Base-by-base conservation (phyloP, 2,888 invertebrate genomes). In the Diploptera punctata region DNA sequence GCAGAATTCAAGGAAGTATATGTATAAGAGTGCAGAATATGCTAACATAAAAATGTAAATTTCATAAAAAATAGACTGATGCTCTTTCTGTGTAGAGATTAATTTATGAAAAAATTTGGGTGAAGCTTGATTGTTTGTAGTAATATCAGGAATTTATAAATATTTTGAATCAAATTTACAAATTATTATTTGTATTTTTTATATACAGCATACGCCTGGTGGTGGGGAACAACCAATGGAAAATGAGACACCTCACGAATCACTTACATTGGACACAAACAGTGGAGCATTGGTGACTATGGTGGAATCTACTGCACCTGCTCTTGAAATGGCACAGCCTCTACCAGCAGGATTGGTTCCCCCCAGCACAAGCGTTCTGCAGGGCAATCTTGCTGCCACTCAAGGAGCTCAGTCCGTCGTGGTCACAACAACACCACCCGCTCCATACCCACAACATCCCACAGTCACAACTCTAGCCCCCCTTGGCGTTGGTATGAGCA, bases 181-280 rank as follows among this genome's bases (percentile, higher is more conserved):
- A n/a, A n/a, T n/a, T n/a, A n/a, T n/a, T n/a, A n/a, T n/a, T n/a
- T n/a, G n/a, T n/a, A n/a, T n/a, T n/a, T 3, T 68, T 16, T 71
- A 1, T 67, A 72, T 71, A 16, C 69, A 83, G 52, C 91, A 93
- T 77, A 88, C 89, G 10, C 90, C 90, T 1, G 89, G 88, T 69
- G 90, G 87, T 67, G 71, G 72, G 31, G 92, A 92, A 75, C 86
- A 86, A 75, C 79, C 83, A 43, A 83, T 87, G 73, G 87, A 87
- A 72, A 88, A 86, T 75, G 90, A 90, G 67, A 88, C 83, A 72
- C 83, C 83, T 2, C 86, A 88, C 77, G 92, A 92, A 76, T 83
- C 87, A 33, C 79, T 87, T 0, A 82, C 86, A 68, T 71, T 83
- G 77, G 89, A 90, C 79, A 85, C 87, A 1, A 88, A 87, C 73